Evolutionary conservation across 2,888 invertebrate genomes (phyloP).

Genomic region (Cremastinae sp.): DNA sequence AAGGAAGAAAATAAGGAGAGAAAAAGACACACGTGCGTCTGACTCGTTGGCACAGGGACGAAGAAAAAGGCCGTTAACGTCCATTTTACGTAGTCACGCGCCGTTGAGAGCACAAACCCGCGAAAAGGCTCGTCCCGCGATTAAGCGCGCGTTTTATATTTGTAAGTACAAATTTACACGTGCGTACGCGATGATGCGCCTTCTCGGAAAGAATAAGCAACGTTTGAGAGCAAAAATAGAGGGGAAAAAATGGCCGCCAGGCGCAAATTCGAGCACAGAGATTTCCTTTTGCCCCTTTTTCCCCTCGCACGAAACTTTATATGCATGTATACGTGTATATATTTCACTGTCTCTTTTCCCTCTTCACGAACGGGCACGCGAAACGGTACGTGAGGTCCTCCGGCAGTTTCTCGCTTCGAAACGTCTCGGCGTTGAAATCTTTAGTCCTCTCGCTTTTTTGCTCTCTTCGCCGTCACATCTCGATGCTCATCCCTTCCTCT

Average conservation of each 20-base stretch:
- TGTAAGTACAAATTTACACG: background rate
- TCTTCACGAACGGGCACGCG: slow-evolving; percentile 10
- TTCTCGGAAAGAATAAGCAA: slow-evolving; percentile 57
- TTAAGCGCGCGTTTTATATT: background rate
- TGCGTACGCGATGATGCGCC: slow-evolving; percentile 22
- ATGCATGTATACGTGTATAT: no score
- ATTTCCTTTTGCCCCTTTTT: slow-evolving; percentile 33
- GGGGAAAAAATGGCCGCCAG: slow-evolving; percentile 44
- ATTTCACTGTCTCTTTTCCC: slow-evolving; percentile 36
- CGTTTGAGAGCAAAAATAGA: slow-evolving; percentile 14
- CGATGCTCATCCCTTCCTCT: background rate
- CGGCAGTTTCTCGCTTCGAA: slow-evolving; percentile 54
- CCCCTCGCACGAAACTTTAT: slow-evolving; percentile 31
- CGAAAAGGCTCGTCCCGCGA: slow-evolving; percentile 46
- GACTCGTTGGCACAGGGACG: slow-evolving; percentile 60
- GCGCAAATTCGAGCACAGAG: slow-evolving; percentile 25
- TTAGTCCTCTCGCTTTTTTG: slow-evolving; percentile 30
- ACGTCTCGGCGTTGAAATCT: slow-evolving; percentile 48
- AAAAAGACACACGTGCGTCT: slow-evolving; percentile 52
- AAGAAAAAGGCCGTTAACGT: slow-evolving; percentile 70
- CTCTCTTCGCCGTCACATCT: slow-evolving; percentile 40
- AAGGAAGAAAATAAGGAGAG: background rate
- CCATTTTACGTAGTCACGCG: slow-evolving; percentile 75
- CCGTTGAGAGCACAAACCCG: slow-evolving; percentile 65
- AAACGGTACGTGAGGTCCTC: slow-evolving; percentile 50